Evolutionary conservation across 2,888 invertebrate species (phyloP).

Genomic region (Ceriagrion tenellum): DNA sequence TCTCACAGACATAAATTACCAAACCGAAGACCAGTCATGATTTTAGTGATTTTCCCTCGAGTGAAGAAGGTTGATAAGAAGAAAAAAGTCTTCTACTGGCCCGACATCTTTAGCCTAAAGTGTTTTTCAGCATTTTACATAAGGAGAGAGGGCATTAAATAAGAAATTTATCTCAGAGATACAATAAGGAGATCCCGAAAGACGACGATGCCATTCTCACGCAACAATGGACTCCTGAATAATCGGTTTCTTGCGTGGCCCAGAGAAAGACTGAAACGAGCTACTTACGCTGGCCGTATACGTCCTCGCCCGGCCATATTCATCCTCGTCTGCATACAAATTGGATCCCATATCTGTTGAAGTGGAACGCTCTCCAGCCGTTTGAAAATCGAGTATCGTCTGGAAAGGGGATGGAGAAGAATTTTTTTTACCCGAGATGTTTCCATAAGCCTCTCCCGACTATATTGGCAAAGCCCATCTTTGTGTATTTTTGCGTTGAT

Average conservation of each 20-base stretch:
- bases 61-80: no score
- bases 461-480: background rate
- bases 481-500: no score
- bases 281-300: background rate
- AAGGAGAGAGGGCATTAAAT: background rate
- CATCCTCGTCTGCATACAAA: slow-evolving; percentile 6
- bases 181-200: background rate
- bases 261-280: background rate
- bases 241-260: background rate
- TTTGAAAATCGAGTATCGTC: background rate
- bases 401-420: background rate
- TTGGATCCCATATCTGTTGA: background rate
- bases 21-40: no score
- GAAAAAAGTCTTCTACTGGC: no score
- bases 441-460: background rate
- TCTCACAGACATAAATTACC: no score
- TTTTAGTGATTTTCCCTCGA: no score
- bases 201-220: background rate
- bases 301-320: background rate
- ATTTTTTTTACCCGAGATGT: background rate
- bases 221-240: background rate
- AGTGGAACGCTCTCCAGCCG: background rate
- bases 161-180: background rate
- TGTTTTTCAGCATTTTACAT: background rate
- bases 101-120: no score